Percentiles rank a stretch among this genome's conserved stretches.
Evolutionary conservation across 1,140 invertebrate species (phyloP).

Genomic region (Trichonephila clavata): DNA sequence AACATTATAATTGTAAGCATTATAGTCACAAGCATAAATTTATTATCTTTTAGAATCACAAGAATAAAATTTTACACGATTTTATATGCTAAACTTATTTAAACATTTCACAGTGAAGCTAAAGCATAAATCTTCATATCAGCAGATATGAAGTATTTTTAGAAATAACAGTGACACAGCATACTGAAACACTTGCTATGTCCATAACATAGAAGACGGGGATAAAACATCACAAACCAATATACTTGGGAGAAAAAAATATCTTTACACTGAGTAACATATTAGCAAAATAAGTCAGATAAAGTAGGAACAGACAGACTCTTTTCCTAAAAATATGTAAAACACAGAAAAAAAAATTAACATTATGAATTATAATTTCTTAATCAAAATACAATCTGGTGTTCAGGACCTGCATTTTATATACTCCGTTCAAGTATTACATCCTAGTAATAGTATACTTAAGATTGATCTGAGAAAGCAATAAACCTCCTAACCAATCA

Average conservation of each 20-base stretch:
- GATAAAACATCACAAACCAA: not conserved
- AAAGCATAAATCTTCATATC: not conserved
- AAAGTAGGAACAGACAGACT: not conserved
- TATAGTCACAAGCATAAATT: too few species aligned
- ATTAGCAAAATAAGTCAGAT: not conserved
- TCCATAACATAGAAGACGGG: not conserved
- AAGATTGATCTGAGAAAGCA: too few species aligned
- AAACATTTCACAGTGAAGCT: not conserved
- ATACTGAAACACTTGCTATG: not conserved
- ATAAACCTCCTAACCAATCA: too few species aligned
- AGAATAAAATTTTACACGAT: not conserved
- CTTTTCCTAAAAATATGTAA: too few species aligned
- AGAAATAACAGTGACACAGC: not conserved
- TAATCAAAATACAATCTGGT: too few species aligned
- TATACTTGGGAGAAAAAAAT: not conserved
- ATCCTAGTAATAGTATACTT: too few species aligned
- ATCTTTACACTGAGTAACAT: not conserved
- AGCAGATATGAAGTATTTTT: slow-evolving; percentile 10
- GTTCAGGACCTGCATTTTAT: too few species aligned
- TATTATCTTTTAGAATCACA: not conserved
- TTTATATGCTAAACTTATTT: not conserved
- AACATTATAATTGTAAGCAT: too few species aligned
- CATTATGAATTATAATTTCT: too few species aligned
- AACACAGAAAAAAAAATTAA: too few species aligned
- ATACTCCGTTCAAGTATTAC: too few species aligned